Conservation (phyloP, 2,888 invertebrate genomes). For the Drosophila percnosoma region DNA sequence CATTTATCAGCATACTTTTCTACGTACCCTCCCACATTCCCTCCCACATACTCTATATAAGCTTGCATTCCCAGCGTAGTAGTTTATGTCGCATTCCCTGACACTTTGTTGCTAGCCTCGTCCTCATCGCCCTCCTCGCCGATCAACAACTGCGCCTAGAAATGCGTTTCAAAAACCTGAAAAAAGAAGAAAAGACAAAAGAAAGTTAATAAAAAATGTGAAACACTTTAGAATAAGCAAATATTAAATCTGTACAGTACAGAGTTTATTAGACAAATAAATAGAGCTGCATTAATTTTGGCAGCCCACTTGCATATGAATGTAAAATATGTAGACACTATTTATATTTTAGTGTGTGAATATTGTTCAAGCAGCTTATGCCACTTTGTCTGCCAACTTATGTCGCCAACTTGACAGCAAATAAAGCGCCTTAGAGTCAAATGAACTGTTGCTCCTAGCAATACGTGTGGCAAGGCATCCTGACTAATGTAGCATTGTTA, state of each 20-base stretch:
- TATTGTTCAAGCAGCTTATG: constrained; percentile 59
- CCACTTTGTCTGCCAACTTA: constrained; percentile 61
- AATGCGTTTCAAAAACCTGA: constrained; percentile 82
- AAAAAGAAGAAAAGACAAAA: constrained; percentile 26
- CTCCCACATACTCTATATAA: constrained; percentile 10
- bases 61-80: constrained; percentile 18
- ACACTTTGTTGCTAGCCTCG: constrained; percentile 14
- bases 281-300: neutral
- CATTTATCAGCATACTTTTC: constrained; percentile 70
- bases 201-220: neutral
- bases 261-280: constrained; percentile 7
- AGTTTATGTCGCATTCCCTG: constrained; percentile 43
- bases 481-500: constrained; percentile 27
- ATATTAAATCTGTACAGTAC: constrained; percentile 2
- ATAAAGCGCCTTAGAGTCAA: constrained; percentile 43
- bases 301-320: neutral
- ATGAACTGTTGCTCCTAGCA: constrained; percentile 6
- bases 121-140: constrained; percentile 2
- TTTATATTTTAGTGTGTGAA: constrained; percentile 3
- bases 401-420: constrained; percentile 35
- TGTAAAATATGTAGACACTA: neutral
- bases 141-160: constrained; percentile 55
- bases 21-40: constrained; percentile 18
- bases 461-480: constrained; percentile 9
- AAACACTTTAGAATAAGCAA: constrained; percentile 16